These are phyloP conservation scores for Cuniculus paca DNA, from an alignment of 2,797 vertebrate species.

Conservation along the genomic window DNA sequence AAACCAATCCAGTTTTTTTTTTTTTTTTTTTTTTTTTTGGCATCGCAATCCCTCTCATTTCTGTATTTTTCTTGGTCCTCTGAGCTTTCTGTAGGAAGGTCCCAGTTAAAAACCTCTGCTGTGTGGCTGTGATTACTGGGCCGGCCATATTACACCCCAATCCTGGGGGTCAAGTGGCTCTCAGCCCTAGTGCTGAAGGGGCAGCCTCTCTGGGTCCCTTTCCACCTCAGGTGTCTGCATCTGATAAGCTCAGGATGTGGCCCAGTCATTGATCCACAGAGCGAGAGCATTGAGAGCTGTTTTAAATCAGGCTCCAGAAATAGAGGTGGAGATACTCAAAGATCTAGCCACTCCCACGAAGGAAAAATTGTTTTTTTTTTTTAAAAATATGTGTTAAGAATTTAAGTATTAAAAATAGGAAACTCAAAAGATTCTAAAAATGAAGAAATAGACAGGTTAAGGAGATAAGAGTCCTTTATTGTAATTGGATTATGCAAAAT, in stretches of 20 bases:
- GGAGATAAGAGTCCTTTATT: conserved; percentile 65
- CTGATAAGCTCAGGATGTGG: neutral
- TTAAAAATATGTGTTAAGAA: neutral
- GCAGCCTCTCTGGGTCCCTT: neutral
- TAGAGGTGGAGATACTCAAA: neutral
- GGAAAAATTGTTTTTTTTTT: neutral
- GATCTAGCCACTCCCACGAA: conserved; percentile 3
- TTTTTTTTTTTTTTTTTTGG: neutral
- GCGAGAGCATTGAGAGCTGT: neutral
- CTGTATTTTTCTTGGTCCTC: neutral
- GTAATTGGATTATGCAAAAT: conserved; percentile 76
- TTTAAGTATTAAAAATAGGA: conserved; percentile 58
- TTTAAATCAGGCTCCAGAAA: conserved; percentile 44
- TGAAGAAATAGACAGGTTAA: conserved; percentile 35
- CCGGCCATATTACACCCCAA: neutral
- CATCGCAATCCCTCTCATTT: neutral
- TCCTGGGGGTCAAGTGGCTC: conserved; percentile 69
- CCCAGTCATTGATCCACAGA: neutral
- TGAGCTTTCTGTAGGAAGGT: neutral
- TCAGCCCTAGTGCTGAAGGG: neutral
- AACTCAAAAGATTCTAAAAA: conserved; percentile 5
- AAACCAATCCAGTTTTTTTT: neutral
- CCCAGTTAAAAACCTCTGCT: neutral
- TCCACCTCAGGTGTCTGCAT: neutral
- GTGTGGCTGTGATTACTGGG: neutral